These are phyloP conservation scores for Genyomyrus donnyi DNA, from an alignment of 2,113 vertebrate species.

Conservation along the genomic window DNA sequence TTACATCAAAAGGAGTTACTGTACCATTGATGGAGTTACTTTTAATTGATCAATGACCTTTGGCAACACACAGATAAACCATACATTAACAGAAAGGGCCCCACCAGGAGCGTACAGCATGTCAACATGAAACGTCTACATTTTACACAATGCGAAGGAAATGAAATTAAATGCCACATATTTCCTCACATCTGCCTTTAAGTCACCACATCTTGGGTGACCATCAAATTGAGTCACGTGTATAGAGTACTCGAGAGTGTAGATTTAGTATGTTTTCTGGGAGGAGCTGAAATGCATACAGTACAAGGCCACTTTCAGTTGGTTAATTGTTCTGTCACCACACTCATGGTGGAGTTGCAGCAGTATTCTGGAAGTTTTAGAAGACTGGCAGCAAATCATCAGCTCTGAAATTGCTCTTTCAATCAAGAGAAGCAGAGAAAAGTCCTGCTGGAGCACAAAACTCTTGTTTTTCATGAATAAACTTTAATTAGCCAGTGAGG, in stretches of 20 bases:
- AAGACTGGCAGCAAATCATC: not conserved
- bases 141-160: not conserved
- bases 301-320: not conserved
- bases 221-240: not conserved
- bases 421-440: not conserved
- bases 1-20: slow-evolving; percentile 44
- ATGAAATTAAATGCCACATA: not conserved
- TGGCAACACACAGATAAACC: slow-evolving; percentile 26
- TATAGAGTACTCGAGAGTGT: not conserved
- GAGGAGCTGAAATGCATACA: not conserved
- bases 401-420: not conserved
- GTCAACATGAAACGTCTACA: not conserved
- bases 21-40: slow-evolving; percentile 38
- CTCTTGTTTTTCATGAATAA: not conserved
- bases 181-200: not conserved
- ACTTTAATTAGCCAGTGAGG: not conserved
- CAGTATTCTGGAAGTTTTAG: not conserved
- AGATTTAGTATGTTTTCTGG: not conserved
- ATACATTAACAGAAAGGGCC: slow-evolving; percentile 26
- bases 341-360: not conserved
- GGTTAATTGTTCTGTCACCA: not conserved
- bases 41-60: slow-evolving; percentile 29
- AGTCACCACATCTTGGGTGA: not conserved
- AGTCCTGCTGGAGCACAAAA: not conserved
- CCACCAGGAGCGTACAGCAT: slow-evolving; percentile 19